Evolutionary conservation across 2,113 vertebrate species (phyloP).

Genomic region (Ellobius talpinus): DNA sequence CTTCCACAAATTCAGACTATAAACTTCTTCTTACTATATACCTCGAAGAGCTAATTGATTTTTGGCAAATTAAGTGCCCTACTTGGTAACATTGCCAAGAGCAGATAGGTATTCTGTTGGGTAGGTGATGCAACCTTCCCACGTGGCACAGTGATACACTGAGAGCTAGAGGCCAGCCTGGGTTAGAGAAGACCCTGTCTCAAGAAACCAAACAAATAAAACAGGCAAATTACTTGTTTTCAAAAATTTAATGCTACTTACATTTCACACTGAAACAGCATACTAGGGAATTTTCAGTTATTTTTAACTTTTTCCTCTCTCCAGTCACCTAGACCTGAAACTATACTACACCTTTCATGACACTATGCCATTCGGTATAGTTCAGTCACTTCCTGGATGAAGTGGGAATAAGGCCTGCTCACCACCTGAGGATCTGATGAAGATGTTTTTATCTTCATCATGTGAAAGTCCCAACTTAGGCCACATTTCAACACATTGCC

Average conservation of each 20-base stretch:
- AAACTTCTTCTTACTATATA: neutral
- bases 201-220: neutral
- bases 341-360: neutral
- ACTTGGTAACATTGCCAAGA: conserved; percentile 10
- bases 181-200: neutral
- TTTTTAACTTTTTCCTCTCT: conserved; percentile 38
- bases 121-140: neutral
- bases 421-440: neutral
- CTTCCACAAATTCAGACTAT: neutral
- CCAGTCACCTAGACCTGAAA: neutral
- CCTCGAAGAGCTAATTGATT: neutral
- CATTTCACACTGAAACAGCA: conserved; percentile 71
- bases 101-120: neutral
- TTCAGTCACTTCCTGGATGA: neutral
- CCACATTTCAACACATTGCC: neutral
- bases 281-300: neutral
- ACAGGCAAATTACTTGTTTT: neutral
- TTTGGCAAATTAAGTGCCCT: neutral
- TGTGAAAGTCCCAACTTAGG: neutral
- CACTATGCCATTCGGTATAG: neutral
- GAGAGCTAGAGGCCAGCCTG: neutral
- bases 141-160: neutral
- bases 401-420: neutral
- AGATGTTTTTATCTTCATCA: neutral
- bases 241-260: conserved; percentile 68